Evolutionary conservation across 2,113 vertebrate genomes (phyloP), one percentile per base, ranked within the genome.

Genomic region (Ophthalmolycus amberensis): DNA sequence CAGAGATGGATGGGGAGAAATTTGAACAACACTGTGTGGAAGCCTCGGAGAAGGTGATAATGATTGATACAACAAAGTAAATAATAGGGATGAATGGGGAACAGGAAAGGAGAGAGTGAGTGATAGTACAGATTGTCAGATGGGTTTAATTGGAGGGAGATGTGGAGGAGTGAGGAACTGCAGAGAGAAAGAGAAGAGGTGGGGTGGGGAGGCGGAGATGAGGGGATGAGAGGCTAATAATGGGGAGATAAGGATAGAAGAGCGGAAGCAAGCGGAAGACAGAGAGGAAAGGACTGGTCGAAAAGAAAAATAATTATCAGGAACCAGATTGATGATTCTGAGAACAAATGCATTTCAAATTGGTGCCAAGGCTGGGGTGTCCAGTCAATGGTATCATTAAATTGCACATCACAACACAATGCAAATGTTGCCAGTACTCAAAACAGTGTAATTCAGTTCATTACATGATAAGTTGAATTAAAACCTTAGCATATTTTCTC

Each of bases 1-100:
- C 82, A 92, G 87, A 85, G 80, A 87, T 86, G 91, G 83, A 89
- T 50, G 27, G 54, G 59, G 75, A 75, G 69, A 66, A 44, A 70
- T 74, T 60, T 52, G 56, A 81, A 82, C 73, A 67, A 58, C 68
- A 88, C 58, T 32, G 60, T 78, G 63, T 72, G 75, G 66, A 82
- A 71, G 50, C 63, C 16, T 56, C 64, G 84, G 65, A 75, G 85
- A 82, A 77, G 80, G 72, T 38, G 58, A 77, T 68, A 9, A 66
- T 63, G 59, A 68, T 46, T 72, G 71, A 81, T 71, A 42, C 9
- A 75, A 77, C 14, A 40, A 77, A 74, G 83, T 50, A 70, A 87
- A 87, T 70, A 75, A 68, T 48, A 67, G 78, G 68, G 67, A 86
- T 77, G 69, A 82, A 88, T 69, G 63, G 68, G 71, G 56, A 11